A percentile compares a stretch with the other conserved stretches of the same genome.
Evolutionary conservation across 2,888 invertebrate genomes (phyloP).

Genomic region (Sminthurinus aureus): DNA sequence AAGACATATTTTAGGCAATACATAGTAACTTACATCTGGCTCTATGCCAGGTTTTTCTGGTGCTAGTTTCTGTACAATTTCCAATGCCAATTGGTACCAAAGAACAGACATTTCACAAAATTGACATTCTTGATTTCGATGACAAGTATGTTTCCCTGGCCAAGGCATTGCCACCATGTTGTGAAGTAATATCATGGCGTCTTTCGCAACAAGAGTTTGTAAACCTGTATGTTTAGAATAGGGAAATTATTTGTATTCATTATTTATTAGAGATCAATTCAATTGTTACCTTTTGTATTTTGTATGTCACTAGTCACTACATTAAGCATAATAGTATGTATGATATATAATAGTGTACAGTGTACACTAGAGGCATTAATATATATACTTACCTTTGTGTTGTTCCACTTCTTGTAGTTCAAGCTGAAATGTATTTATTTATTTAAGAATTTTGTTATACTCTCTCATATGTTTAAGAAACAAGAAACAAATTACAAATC

Average conservation of each 20-base stretch:
- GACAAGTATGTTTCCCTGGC: slow-evolving; percentile 71
- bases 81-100: slow-evolving; percentile 90
- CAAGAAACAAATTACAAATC: no score
- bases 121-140: slow-evolving; percentile 76
- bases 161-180: slow-evolving; percentile 77
- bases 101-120: slow-evolving; percentile 93
- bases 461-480: no score
- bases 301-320: no score
- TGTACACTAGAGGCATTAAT: neutral
- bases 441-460: neutral
- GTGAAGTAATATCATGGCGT: slow-evolving; percentile 77
- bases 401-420: slow-evolving; percentile 85
- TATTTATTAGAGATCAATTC: neutral
- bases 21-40: slow-evolving; percentile 12
- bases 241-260: neutral
- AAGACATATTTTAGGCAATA: no score
- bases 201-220: slow-evolving; percentile 76
- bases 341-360: neutral
- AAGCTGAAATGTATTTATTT: slow-evolving; percentile 67
- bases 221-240: slow-evolving; percentile 65
- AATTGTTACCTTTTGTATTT: no score
- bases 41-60: slow-evolving; percentile 74
- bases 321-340: no score
- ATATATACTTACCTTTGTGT: slow-evolving; percentile 70
- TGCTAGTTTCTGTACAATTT: slow-evolving; percentile 80